Base-by-base conservation (phyloP, 2,113 vertebrate genomes). In the Ictalurus punctatus region DNA sequence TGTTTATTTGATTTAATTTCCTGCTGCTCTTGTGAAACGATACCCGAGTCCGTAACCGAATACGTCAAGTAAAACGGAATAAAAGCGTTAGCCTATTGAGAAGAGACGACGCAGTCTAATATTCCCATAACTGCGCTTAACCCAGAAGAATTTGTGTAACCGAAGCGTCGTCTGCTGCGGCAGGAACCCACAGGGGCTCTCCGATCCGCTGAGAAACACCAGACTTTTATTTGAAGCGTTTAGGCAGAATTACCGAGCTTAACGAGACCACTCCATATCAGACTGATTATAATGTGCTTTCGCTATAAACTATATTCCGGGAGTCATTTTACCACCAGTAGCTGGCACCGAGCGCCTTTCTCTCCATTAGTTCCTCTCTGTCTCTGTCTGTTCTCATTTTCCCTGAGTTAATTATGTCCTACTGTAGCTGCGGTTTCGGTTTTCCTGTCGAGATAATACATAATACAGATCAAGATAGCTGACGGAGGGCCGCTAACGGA, bases 191-290 rank as follows among this genome's bases (percentile, higher is more conserved):
- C 56, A 21, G 74, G 89, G 89, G 83, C 34, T 74, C 63, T 82
- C 87, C 78, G 87, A 87, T 89, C 89, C 87, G 89, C 85, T 3
- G 81, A 83, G 34, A 12, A 63, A 27, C 58, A 40, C 58, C 81
- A 76, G 87, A 44, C 90, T 65, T 94, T 93, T 93, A 93, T 92
- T 92, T 92, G 74, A 25, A 58, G 91, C 87, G 76, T 87, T 88
- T 89, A 54, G 90, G 90, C 80, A 82, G 74, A 63, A 92, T 93
- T 92, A 89, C 84, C 92, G 92, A 91, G 67, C 92, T 94, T 92
- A 90, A 91, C 27, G 65, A 90, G 92, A 92, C 89, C 59, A 63
- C 76, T 88, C 78, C 87, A 90, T 92, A 92, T 92, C 91, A 92
- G 93, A 87, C 86, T 90, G 87, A 88, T 92, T 94, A 85, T 93